Evolutionary conservation across 2,113 vertebrate species (phyloP).

Genomic region (Ictalurus punctatus): DNA sequence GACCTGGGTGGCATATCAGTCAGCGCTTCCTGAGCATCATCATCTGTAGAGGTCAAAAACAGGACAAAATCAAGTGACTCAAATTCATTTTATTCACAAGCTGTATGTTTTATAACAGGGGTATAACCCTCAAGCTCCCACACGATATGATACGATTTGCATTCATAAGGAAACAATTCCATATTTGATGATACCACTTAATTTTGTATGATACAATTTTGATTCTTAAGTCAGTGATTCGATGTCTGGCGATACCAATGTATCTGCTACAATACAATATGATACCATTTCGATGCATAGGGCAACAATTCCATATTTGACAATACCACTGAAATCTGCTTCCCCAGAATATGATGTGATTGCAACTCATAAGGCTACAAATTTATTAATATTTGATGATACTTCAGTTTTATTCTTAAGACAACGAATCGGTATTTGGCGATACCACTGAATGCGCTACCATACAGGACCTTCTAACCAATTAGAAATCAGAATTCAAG

Average conservation of each 20-base stretch:
- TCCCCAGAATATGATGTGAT: too few relatives aligned
- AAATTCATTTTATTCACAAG: neutral
- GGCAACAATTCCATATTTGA: too few relatives aligned
- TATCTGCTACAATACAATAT: too few relatives aligned
- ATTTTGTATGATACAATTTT: neutral
- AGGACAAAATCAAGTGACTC: neutral
- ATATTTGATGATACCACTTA: neutral
- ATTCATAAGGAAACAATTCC: neutral
- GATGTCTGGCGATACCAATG: neutral
- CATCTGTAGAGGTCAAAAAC: conserved; percentile 63
- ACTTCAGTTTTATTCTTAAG: neutral
- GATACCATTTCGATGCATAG: too few relatives aligned
- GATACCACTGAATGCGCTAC: neutral
- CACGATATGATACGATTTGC: too few relatives aligned
- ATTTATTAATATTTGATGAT: neutral
- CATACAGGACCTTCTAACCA: neutral
- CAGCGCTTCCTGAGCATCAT: conserved; percentile 83
- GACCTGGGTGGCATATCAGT: conserved; percentile 93
- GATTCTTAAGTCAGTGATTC: neutral
- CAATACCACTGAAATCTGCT: too few relatives aligned
- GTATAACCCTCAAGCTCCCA: neutral
- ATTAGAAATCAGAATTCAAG: neutral
- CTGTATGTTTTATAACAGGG: neutral
- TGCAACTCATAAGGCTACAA: too few relatives aligned
- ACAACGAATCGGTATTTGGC: too few relatives aligned